phyloP scores from a whole-genome alignment of 2,113 vertebrate species.

The Dinomys branickii region DNA sequence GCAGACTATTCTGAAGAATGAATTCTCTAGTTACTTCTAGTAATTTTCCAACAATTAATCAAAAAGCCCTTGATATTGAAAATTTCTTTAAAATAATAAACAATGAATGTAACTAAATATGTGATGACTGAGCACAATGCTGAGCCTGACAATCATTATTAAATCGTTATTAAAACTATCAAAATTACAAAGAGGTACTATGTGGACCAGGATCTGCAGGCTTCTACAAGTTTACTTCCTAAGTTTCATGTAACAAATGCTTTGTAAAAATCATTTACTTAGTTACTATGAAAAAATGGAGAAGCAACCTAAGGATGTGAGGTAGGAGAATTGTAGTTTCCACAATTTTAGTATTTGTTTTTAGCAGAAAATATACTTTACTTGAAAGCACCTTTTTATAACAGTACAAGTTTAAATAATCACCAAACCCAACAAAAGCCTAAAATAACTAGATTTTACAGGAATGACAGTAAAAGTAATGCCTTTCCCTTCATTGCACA shows the following conservation, averaged over 20 bases:
- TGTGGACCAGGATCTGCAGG: neutral
- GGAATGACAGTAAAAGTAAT: neutral
- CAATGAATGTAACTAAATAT: neutral
- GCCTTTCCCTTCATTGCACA: neutral
- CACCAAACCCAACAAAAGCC: neutral
- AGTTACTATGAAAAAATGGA: conserved; percentile 21
- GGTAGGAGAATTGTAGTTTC: neutral
- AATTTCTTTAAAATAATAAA: neutral
- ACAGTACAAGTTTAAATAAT: neutral
- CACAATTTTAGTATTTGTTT: neutral
- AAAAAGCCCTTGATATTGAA: neutral
- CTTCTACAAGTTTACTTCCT: neutral
- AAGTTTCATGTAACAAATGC: neutral
- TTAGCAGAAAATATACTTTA: conserved; percentile 34
- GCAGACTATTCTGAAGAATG: conserved; percentile 9
- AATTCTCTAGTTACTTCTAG: conserved; percentile 9
- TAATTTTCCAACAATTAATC: conserved; percentile 10
- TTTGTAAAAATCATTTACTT: conserved; percentile 22
- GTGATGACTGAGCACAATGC: neutral
- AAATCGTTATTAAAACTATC: conserved; percentile 24
- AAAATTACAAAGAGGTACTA: neutral
- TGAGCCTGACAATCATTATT: neutral
- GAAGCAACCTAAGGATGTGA: neutral
- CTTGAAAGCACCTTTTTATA: neutral
- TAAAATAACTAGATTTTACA: conserved; percentile 20